Evolutionary conservation across 2,797 vertebrate genomes (phyloP).

Genomic region (Microtus californicus): DNA sequence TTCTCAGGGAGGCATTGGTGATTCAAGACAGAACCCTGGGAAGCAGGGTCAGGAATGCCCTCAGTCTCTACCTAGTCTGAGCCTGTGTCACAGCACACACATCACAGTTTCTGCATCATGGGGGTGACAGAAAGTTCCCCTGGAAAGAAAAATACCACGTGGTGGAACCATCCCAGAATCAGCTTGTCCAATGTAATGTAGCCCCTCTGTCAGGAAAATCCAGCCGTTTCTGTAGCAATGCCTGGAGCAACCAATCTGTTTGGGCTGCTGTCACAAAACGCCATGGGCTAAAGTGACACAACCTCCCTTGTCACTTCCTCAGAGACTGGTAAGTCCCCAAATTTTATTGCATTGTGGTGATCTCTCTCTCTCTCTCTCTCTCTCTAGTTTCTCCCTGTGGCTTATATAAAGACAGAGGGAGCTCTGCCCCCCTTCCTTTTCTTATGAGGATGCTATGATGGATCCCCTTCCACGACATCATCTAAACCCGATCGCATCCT

Average conservation of each 20-base stretch:
- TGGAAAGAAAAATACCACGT: background rate
- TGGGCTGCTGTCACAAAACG: background rate
- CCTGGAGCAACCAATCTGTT: background rate
- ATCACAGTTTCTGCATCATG: background rate
- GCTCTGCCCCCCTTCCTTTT: background rate
- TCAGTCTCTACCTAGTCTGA: background rate
- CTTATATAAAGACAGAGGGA: background rate
- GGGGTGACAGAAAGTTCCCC: background rate
- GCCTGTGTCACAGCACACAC: background rate
- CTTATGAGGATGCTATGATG: background rate
- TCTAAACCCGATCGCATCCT: background rate
- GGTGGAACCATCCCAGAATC: background rate
- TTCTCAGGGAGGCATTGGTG: background rate
- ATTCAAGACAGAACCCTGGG: background rate
- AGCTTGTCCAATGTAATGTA: background rate
- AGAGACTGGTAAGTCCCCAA: background rate
- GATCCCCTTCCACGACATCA: background rate
- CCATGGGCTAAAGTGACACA: background rate
- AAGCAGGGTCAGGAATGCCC: background rate
- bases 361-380: too few relatives aligned
- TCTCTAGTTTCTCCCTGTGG: background rate
- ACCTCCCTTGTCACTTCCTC: background rate
- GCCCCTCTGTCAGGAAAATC: background rate
- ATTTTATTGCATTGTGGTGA: background rate
- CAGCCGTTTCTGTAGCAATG: background rate